Conservation (phyloP, 2,888 invertebrate species). For the Drosophila gaucha region DNA sequence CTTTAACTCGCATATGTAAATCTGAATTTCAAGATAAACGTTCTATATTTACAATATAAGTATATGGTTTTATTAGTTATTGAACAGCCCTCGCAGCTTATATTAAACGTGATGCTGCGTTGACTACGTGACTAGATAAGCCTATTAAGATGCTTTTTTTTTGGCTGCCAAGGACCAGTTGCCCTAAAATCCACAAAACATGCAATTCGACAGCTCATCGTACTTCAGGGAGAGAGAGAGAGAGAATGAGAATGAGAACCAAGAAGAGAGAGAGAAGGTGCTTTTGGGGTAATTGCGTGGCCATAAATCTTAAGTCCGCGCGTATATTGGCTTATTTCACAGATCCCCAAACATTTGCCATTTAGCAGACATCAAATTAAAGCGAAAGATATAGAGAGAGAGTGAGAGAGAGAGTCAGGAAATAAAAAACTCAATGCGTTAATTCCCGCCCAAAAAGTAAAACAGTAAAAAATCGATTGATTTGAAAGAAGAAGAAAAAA, state of each 20-base stretch:
- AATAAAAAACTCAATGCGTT: constrained; percentile 18
- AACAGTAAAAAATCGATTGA: constrained; percentile 60
- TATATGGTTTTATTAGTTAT: no score
- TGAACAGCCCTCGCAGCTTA: constrained; percentile 30
- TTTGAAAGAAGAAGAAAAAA: constrained; percentile 12
- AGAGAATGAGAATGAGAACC: background rate
- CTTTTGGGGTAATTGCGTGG: constrained; percentile 58
- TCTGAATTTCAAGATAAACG: no score
- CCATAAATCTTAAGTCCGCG: constrained; percentile 65
- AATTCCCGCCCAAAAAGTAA: constrained; percentile 16
- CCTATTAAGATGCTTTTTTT: constrained; percentile 38
- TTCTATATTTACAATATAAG: no score
- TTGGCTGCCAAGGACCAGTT: constrained; percentile 12
- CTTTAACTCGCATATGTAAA: no score
- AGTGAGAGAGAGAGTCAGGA: constrained; percentile 17
- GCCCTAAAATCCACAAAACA: constrained; percentile 38
- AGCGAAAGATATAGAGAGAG: constrained; percentile 17
- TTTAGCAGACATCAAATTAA: constrained; percentile 44
- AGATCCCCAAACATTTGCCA: constrained; percentile 14
- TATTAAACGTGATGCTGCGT: constrained; percentile 22
- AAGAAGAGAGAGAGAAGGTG: background rate
- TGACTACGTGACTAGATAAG: constrained; percentile 71
- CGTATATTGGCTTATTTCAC: constrained; percentile 45
- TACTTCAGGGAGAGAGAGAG: background rate
- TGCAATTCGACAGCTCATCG: constrained; percentile 23